These are phyloP conservation scores for Mormyrops attenuatus DNA, from an alignment of 2,797 vertebrate species.

Conservation along the genomic window DNA sequence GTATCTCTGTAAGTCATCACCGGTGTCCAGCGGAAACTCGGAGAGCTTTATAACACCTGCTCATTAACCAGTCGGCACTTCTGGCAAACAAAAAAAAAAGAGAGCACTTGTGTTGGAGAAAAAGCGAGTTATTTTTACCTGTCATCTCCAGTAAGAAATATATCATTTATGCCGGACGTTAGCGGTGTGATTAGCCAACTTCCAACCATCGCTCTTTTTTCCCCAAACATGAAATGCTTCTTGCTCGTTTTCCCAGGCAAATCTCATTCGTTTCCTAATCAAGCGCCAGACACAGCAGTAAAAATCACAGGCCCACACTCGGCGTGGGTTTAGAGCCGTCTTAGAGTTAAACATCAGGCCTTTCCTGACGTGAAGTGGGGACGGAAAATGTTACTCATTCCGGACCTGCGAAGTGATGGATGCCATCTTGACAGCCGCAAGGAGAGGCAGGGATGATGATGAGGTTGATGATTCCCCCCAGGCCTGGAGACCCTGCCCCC, in stretches of 20 bases:
- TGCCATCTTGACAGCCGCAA: background rate
- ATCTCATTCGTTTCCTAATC: constrained; percentile 2
- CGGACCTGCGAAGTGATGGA: background rate
- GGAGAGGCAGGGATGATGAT: background rate
- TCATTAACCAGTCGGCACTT: background rate
- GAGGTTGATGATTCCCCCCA: background rate
- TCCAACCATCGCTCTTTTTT: background rate
- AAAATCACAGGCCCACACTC: background rate
- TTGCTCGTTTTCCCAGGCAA: background rate
- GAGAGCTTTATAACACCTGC: constrained; percentile 9
- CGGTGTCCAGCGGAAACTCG: background rate
- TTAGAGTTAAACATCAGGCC: constrained; percentile 11
- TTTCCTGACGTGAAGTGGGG: background rate
- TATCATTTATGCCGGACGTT: background rate
- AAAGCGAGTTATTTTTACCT: background rate
- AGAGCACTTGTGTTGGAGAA: background rate
- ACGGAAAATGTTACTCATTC: constrained; percentile 6
- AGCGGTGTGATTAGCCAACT: background rate
- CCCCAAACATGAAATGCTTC: background rate
- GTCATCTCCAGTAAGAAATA: background rate
- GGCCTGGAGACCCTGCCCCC: background rate
- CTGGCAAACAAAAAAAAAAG: background rate
- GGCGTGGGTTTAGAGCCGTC: background rate
- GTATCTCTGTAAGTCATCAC: constrained; percentile 5
- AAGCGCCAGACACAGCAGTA: background rate